These are phyloP conservation scores for Halocaridina rubra DNA, from an alignment of 2,888 invertebrate genomes.

Conservation along the genomic window DNA sequence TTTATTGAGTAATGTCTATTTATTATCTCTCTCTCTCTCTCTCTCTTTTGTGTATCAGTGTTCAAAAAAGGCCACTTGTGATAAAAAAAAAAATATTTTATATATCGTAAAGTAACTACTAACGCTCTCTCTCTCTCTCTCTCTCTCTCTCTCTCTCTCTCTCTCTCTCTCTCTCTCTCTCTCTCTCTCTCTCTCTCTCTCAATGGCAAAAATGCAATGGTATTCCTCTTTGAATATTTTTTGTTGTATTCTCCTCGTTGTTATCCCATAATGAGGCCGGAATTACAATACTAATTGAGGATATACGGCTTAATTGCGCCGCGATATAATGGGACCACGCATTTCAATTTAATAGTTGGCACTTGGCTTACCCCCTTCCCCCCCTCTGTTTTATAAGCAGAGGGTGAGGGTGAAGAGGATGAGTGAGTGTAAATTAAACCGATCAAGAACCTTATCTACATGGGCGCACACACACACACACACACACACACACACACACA, in stretches of 20 bases:
- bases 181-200: neutral
- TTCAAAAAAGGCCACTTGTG: too few relatives aligned
- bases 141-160: neutral
- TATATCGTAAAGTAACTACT: neutral
- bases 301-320: conserved; percentile 11
- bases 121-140: neutral
- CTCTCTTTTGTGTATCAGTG: neutral
- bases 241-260: neutral
- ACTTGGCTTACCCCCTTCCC: neutral
- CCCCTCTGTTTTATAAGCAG: neutral
- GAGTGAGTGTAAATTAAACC: neutral
- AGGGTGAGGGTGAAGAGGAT: neutral
- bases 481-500: neutral
- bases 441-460: neutral
- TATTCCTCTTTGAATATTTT: neutral
- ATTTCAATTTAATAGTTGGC: conserved; percentile 23
- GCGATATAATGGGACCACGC: neutral
- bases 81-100: too few relatives aligned
- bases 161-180: neutral
- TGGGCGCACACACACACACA: neutral
- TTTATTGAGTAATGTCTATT: too few relatives aligned
- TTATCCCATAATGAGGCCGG: conserved; percentile 28
- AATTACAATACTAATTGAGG: conserved; percentile 40
- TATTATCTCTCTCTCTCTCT: neutral
- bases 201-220: too few relatives aligned